A percentile compares a stretch with the other conserved stretches of the same genome.
phyloP scores from a whole-genome alignment of 1,140 invertebrate genomes.

The Orius laevigatus region DNA sequence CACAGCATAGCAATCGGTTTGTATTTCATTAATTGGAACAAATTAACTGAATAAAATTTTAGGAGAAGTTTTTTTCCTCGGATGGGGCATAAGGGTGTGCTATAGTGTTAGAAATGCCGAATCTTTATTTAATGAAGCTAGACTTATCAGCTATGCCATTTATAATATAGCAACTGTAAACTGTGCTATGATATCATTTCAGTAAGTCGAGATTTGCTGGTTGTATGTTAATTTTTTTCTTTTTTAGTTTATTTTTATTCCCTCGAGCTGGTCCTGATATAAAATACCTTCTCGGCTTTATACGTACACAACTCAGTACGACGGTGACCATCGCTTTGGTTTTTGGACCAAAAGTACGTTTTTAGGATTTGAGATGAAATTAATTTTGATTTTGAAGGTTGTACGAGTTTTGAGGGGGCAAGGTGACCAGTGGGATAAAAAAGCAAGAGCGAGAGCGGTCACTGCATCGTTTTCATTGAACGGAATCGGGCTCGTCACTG shows the following conservation, averaged over 20 bases:
- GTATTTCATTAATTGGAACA: conserved; percentile 5
- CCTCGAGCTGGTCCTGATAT: conserved; percentile 73
- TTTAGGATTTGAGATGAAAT: background rate
- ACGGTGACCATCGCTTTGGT: conserved; percentile 68
- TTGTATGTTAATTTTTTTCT: background rate
- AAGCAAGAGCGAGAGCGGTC: conserved; percentile 56
- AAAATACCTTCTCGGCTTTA: conserved; percentile 73
- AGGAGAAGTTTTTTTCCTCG: conserved; percentile 75
- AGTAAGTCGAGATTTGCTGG: conserved; percentile 51
- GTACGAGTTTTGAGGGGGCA: conserved; percentile 61
- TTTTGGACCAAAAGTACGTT: conserved; percentile 65
- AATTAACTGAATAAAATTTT: conserved; percentile 21
- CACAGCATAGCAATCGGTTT: conserved; percentile 71
- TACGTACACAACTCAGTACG: conserved; percentile 72
- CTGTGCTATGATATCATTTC: conserved; percentile 73
- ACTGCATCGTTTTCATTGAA: conserved; percentile 72
- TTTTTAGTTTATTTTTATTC: conserved; percentile 60
- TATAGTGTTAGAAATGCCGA: conserved; percentile 81
- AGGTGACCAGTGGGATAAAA: conserved; percentile 71
- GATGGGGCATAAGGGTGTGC: conserved; percentile 81
- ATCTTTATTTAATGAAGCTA: conserved; percentile 80
- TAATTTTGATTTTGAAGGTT: conserved; percentile 32
- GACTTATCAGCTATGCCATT: conserved; percentile 79
- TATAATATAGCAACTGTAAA: conserved; percentile 88
- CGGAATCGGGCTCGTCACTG: conserved; percentile 58